phyloP scores from a whole-genome alignment of 2,797 vertebrate species.

The Notolepis coatsorum region DNA sequence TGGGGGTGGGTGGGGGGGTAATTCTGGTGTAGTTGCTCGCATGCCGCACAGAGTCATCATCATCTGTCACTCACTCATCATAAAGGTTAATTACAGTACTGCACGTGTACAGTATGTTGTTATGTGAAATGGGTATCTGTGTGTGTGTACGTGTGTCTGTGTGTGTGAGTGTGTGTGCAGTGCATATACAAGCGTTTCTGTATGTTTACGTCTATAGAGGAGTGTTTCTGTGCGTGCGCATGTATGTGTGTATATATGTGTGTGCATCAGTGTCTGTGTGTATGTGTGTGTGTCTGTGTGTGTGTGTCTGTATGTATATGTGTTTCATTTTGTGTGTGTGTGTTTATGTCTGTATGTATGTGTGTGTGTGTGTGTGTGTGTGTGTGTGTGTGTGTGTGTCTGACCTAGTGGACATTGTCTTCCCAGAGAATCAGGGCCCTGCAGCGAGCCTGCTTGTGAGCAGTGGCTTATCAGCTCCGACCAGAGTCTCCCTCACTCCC shows the following conservation, averaged over 20 bases:
- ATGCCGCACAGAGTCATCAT: conserved; percentile 10
- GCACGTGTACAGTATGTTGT: background rate
- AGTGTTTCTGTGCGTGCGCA: conserved; percentile 37
- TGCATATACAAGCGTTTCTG: background rate
- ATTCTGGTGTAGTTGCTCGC: conserved; percentile 25
- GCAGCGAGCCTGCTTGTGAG: conserved; percentile 84
- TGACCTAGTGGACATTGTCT: conserved; percentile 92
- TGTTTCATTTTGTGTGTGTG: conserved; percentile 20
- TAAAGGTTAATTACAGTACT: conserved; percentile 11
- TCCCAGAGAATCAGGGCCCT: conserved; percentile 91
- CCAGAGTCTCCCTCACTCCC: conserved; percentile 85
- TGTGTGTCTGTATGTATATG: conserved; percentile 28
- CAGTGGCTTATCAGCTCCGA: conserved; percentile 91
- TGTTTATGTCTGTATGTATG: conserved; percentile 40
- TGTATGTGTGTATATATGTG: conserved; percentile 2
- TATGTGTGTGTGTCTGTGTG: conserved; percentile 1
- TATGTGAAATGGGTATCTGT: background rate
- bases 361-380: conserved; percentile 18
- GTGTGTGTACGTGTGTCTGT: background rate
- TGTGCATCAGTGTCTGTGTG: background rate
- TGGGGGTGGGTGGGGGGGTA: conserved; percentile 27
- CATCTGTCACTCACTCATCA: conserved; percentile 11
- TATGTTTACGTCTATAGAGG: conserved; percentile 26
- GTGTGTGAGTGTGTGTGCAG: background rate
- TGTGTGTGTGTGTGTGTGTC: conserved; percentile 36